Evolutionary conservation across 2,888 invertebrate species (phyloP), one percentile per base, ranked within the genome.

Genomic region (Cantharis rufa): DNA sequence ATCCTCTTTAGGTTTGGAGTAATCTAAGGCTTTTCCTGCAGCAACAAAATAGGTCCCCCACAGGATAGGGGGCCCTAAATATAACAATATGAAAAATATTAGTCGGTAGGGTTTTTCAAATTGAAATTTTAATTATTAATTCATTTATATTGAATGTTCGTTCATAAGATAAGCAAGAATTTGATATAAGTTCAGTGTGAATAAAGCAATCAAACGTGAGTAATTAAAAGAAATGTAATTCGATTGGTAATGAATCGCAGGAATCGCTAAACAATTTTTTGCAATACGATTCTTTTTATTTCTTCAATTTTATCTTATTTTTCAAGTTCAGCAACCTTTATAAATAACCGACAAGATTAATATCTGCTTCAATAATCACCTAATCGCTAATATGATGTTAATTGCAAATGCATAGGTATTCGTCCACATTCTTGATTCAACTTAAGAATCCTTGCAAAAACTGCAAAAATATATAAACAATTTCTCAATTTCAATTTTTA

Each of bases 381-480:
- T 68, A 73, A 77, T 74, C 77, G 73, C 73, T 77, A 77, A 77
- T 77, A 70, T 68, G 24, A 71, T 68, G 66, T 73, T 66, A 72
- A 73, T 32, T 18, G 63, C 63, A 16, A 7, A 16, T 18, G 63
- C 15, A 63, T 11, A 63, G 63, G 10, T 63, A 16, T 18, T 18
- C 63, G 10, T 18, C 63, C 2, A 15, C 63, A 15, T 63, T 63
- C 63, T 63, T 63, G 5, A 11, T 15, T 4, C 63, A 18, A 16
- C 16, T 63, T 15, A 10, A 15, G 16, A 18, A 11, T 18, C 18
- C 63, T 16, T 16, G 18, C 10, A 15, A 18, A 63, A 63, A 63
- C 16, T 15, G 15, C 15, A 63, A 63, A 11, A 16, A 63, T 15
- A 63, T 15, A 10, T 9, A 24, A 24, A 24, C 11, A 15, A 63